Evolutionary conservation across 2,113 vertebrate genomes (phyloP).

Genomic region (Apus apus): DNA sequence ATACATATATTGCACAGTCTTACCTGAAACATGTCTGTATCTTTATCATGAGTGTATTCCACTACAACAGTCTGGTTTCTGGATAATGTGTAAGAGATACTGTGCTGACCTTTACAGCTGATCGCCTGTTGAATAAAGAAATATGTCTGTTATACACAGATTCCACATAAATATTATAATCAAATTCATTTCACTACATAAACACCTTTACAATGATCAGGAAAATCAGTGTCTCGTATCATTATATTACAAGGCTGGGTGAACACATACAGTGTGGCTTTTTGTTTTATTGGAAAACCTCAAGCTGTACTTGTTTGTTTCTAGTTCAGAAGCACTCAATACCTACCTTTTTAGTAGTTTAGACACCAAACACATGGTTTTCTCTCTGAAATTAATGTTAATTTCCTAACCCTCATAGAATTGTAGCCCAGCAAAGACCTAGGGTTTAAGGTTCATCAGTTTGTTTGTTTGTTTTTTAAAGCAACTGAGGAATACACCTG

Average conservation of each 20-base stretch:
- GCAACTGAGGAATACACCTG: not conserved
- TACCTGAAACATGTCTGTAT: slow-evolving; percentile 99
- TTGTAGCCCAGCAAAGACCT: not conserved
- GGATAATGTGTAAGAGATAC: slow-evolving; percentile 95
- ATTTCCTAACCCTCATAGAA: not conserved
- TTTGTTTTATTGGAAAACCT: not conserved
- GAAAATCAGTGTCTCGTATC: not conserved
- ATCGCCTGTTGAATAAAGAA: slow-evolving; percentile 84
- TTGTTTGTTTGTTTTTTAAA: not conserved
- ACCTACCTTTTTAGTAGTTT: not conserved
- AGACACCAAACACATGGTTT: not conserved
- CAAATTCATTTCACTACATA: not conserved
- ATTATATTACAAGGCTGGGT: slow-evolving; percentile 12
- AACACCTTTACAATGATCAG: not conserved
- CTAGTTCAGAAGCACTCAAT: not conserved
- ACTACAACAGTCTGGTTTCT: slow-evolving; percentile 97
- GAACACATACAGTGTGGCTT: not conserved
- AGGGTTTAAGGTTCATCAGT: not conserved
- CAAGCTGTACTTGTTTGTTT: not conserved
- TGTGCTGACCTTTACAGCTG: slow-evolving; percentile 96
- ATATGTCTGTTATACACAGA: not conserved
- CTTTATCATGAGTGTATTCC: slow-evolving; percentile 95
- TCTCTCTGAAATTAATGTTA: not conserved
- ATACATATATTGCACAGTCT: not conserved
- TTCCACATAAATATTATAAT: not conserved